These are phyloP conservation scores for Carassius carassius DNA, from an alignment of 2,113 vertebrate species.

Conservation along the genomic window DNA sequence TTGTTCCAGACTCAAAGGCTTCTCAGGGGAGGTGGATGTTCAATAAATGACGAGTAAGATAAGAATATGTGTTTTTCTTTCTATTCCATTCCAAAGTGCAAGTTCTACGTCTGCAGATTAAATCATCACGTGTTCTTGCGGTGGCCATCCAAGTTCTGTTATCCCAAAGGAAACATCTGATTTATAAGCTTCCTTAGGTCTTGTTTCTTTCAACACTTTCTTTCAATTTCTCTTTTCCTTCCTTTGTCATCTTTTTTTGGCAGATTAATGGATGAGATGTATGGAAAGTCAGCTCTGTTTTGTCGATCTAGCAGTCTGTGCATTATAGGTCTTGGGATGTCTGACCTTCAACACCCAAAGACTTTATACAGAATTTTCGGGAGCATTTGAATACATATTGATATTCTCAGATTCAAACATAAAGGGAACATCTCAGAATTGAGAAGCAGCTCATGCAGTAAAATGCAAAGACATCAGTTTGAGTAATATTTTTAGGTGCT, in stretches of 20 bases:
- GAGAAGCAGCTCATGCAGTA: not conserved
- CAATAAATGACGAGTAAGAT: slow-evolving; percentile 27
- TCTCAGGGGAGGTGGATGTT: slow-evolving; percentile 20
- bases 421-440: not conserved
- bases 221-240: slow-evolving; percentile 31
- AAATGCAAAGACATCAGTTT: not conserved
- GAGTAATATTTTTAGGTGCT: not conserved
- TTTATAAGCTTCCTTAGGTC: slow-evolving; percentile 48
- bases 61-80: slow-evolving; percentile 15
- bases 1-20: slow-evolving; percentile 20
- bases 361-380: not conserved
- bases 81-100: not conserved
- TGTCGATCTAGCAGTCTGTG: not conserved
- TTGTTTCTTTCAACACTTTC: slow-evolving; percentile 42
- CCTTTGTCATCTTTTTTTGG: not conserved
- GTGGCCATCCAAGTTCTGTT: slow-evolving; percentile 52
- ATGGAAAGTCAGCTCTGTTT: not conserved
- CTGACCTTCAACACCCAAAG: slow-evolving; percentile 3
- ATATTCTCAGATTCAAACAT: not conserved
- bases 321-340: not conserved
- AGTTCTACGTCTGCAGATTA: slow-evolving; percentile 54
- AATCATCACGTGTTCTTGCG: slow-evolving; percentile 62
- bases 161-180: slow-evolving; percentile 57
- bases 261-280: not conserved
- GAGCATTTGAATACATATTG: not conserved